Evolutionary conservation across 2,888 invertebrate genomes (phyloP), one percentile per base, ranked within the genome.

Genomic region (Pheosia tremula): DNA sequence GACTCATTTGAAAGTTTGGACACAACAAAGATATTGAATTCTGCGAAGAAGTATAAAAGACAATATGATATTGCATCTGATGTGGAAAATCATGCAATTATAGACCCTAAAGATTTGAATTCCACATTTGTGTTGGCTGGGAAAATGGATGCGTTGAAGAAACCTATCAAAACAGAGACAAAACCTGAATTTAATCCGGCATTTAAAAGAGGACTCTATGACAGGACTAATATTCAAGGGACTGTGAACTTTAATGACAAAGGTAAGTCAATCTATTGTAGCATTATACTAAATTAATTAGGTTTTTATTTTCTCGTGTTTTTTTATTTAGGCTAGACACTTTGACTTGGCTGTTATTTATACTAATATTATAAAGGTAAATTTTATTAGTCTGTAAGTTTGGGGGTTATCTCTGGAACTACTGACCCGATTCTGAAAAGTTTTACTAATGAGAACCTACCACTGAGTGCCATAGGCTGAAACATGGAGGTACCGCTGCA

Each of bases 41-140:
- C 90, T 0, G 89, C 87, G 0, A 93, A 92, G 75, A 93, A 93
- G 71, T 50, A 88, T 0, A 93, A 89, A 63, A 80, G 61, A 5
- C 88, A 89, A 41, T 76, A 73, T 24, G 79, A 83, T 39, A 63
- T 73, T 0, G 71, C 65, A 0, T 47, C 73, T 0, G 87, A 88
- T 10, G 54, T 88, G 0, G 89, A 91, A 65, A 91, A 91, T 63
- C 83, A 71, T 63, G 79, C 73, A 0, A 59, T 69, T 3, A 82
- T 93, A 4, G 87, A 93, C 56, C 82, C 89, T 0, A 86, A 86
- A 0, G 84, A 91, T 63, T 79, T 94, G 77, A 93, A 94, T 68
- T 93, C 93, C 0, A 94, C 94, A 0, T 93, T 94, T 65, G 92
- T 94, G 8, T 71, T 94, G 64, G 84, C 87, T 4, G 89, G 85